These are phyloP conservation scores for Platichthys flesus DNA, from an alignment of 2,113 vertebrate genomes.

Conservation along the genomic window DNA sequence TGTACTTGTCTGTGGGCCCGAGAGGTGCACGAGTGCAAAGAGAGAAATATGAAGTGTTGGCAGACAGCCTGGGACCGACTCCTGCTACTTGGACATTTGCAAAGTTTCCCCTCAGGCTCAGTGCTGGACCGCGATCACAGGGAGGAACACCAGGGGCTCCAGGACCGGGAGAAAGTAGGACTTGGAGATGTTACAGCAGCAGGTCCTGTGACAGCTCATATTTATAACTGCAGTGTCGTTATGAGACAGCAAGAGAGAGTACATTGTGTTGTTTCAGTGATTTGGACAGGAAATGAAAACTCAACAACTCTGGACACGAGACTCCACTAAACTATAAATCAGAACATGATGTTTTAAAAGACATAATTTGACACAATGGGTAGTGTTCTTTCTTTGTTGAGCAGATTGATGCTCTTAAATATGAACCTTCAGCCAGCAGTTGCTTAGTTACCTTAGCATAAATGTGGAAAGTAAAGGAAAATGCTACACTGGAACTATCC, in stretches of 20 bases:
- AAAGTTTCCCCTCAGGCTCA: slow-evolving; percentile 36
- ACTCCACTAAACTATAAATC: slow-evolving; percentile 14
- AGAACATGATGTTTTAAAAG: slow-evolving; percentile 5
- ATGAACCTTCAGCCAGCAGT: neutral
- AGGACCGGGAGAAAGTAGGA: slow-evolving; percentile 6
- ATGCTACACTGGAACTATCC: no score
- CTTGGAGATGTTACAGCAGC: slow-evolving; percentile 9
- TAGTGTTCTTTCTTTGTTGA: neutral
- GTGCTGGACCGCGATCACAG: slow-evolving; percentile 43
- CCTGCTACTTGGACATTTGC: slow-evolving; percentile 32
- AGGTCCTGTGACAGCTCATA: slow-evolving; percentile 5
- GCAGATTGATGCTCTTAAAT: neutral
- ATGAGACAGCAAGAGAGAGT: neutral
- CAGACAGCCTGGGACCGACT: slow-evolving; percentile 50
- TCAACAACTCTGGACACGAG: neutral
- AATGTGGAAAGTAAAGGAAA: no score
- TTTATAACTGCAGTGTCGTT: slow-evolving; percentile 8
- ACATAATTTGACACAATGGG: neutral
- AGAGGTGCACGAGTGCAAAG: slow-evolving; percentile 40
- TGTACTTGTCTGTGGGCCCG: slow-evolving; percentile 35
- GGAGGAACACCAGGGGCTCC: slow-evolving; percentile 3
- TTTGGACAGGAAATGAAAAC: slow-evolving; percentile 5
- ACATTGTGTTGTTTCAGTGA: neutral
- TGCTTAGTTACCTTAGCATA: neutral
- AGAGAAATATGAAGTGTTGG: slow-evolving; percentile 49